phyloP scores from a whole-genome alignment of 2,888 invertebrate species.

The Nezara viridula region DNA sequence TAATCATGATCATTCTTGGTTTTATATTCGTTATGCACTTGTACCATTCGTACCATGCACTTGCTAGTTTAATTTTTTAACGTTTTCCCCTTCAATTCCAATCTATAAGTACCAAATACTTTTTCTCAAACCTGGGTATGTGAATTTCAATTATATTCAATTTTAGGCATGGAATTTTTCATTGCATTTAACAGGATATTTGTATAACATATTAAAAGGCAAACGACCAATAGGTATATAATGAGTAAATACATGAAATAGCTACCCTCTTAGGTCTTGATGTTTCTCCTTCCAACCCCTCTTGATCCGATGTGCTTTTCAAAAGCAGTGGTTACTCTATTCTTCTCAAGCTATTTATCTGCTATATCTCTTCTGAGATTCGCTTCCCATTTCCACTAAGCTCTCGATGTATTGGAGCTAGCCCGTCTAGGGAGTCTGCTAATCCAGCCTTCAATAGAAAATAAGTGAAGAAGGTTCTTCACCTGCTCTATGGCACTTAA shows the following conservation, averaged over 20 bases:
- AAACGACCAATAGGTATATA: background rate
- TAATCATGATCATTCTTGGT: background rate
- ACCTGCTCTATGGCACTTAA: background rate
- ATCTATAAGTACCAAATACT: too few species aligned
- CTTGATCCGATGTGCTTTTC: background rate
- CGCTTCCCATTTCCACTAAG: background rate
- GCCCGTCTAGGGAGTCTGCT: background rate
- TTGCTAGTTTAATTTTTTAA: background rate
- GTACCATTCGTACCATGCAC: background rate
- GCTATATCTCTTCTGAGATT: background rate
- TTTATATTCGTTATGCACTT: background rate
- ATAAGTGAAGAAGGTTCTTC: background rate
- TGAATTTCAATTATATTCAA: too few species aligned
- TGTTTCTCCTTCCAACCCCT: background rate
- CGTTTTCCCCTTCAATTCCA: too few species aligned
- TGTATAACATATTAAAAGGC: too few species aligned
- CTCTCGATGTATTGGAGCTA: background rate
- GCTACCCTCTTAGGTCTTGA: background rate
- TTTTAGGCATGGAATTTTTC: too few species aligned
- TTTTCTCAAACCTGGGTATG: too few species aligned
- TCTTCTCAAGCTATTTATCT: background rate
- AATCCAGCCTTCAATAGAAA: slow-evolving; percentile 16
- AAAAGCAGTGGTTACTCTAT: slow-evolving; percentile 1
- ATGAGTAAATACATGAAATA: background rate
- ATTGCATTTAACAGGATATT: too few species aligned